These are phyloP conservation scores for Lacanobia wlatinum DNA, from an alignment of 2,888 invertebrate species.

Conservation along the genomic window DNA sequence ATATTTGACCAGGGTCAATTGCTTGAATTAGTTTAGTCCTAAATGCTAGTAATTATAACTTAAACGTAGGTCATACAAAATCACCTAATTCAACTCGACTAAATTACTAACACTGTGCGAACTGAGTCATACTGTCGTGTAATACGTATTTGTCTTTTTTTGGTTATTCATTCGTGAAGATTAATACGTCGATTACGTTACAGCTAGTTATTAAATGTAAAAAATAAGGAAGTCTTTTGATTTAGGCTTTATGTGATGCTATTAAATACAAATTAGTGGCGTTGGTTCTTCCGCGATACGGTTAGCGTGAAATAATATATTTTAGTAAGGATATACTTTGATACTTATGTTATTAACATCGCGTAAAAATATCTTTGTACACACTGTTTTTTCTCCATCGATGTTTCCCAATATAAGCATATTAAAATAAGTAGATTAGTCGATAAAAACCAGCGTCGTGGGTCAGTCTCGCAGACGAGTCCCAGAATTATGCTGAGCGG, in stretches of 20 bases:
- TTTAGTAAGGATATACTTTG: not conserved
- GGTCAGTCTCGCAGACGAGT: too few relatives aligned
- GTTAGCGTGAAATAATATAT: not conserved
- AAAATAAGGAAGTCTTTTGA: slow-evolving; percentile 46
- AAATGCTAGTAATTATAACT: slow-evolving; percentile 7
- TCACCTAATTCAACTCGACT: not conserved
- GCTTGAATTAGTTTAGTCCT: not conserved
- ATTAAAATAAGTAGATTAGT: not conserved
- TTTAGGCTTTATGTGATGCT: slow-evolving; percentile 20
- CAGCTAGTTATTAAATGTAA: not conserved
- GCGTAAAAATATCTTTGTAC: not conserved
- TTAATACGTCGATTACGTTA: slow-evolving; percentile 15
- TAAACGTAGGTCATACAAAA: slow-evolving; percentile 1
- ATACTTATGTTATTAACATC: not conserved
- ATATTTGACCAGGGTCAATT: slow-evolving; percentile 4
- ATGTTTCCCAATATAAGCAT: not conserved
- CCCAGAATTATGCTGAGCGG: too few relatives aligned
- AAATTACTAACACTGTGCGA: slow-evolving; percentile 1
- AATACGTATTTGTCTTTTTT: slow-evolving; percentile 6
- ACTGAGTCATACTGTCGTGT: slow-evolving; percentile 6
- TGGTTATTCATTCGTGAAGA: slow-evolving; percentile 5
- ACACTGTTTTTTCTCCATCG: not conserved
- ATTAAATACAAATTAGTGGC: slow-evolving; percentile 37
- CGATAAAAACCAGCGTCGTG: too few relatives aligned
- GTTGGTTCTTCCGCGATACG: slow-evolving; percentile 21